Conservation (phyloP, 2,888 invertebrate species). For the Leptothorax acervorum region DNA sequence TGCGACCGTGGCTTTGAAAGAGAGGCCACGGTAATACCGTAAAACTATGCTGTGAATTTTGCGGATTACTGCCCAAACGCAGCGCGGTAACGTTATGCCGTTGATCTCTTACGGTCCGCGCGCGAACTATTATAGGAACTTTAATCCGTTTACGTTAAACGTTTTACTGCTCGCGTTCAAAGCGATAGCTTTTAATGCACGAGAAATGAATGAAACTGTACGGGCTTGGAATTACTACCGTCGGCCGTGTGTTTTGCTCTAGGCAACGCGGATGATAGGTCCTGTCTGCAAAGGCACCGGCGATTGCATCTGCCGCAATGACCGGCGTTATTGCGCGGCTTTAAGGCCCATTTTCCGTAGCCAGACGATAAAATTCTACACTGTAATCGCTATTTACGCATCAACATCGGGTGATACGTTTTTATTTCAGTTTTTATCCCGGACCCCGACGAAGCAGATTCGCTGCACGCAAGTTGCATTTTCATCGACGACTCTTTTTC, state of each 20-base stretch:
- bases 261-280: constrained; percentile 28
- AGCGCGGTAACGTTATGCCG: constrained; percentile 32
- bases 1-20: background rate
- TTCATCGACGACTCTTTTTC: background rate
- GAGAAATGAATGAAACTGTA: constrained; percentile 50
- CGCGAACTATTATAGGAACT: constrained; percentile 41
- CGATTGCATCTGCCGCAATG: constrained; percentile 31
- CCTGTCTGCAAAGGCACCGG: constrained; percentile 14
- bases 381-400: constrained; percentile 31
- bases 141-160: constrained; percentile 55
- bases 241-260: constrained; percentile 10
- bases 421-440: background rate
- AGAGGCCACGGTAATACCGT: background rate
- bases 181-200: constrained; percentile 54
- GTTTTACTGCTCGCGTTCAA: constrained; percentile 45
- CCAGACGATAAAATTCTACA: constrained; percentile 45
- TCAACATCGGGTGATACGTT: constrained; percentile 21
- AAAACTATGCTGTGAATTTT: constrained; percentile 35
- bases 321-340: constrained; percentile 48
- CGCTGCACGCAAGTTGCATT: background rate
- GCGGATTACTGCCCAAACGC: constrained; percentile 12
- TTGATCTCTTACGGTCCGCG: constrained; percentile 40
- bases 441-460: background rate
- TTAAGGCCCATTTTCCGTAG: constrained; percentile 54
- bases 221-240: constrained; percentile 28